Evolutionary conservation across 35 echinoderm and acorn worm species (phyloP).

Genomic region (Amphiura filiformis): DNA sequence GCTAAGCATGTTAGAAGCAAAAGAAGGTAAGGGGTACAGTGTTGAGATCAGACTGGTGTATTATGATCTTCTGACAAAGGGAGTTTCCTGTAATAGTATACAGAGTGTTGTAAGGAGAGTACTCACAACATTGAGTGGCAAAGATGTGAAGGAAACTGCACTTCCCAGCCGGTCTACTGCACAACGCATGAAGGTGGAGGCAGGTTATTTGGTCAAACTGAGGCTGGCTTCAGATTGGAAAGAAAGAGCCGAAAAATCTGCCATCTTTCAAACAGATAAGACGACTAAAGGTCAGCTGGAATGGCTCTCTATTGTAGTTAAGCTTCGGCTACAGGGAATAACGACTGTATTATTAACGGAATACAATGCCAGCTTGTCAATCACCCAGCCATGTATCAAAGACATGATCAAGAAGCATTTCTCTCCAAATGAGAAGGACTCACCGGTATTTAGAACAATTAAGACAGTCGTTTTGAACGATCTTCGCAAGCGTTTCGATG

Average conservation of each 20-base stretch:
- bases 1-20: not conserved
- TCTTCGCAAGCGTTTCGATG: too few species aligned
- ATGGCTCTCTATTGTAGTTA: not conserved
- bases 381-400: too few species aligned
- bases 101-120: not conserved
- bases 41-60: not conserved
- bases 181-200: not conserved
- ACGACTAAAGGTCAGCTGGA: not conserved
- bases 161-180: not conserved
- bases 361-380: too few species aligned
- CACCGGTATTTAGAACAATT: too few species aligned
- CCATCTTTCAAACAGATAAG: not conserved
- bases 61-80: not conserved
- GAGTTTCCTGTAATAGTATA: not conserved
- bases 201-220: not conserved
- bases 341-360: too few species aligned
- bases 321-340: not conserved
- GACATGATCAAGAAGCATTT: too few species aligned
- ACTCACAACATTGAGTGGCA: not conserved
- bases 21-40: not conserved
- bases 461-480: too few species aligned
- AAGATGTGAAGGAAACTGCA: not conserved
- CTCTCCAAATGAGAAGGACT: too few species aligned
- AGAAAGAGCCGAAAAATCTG: not conserved
- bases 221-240: not conserved